Evolutionary conservation across 2,113 vertebrate genomes (phyloP).

Genomic region (Ptilorrhoa leucosticta): DNA sequence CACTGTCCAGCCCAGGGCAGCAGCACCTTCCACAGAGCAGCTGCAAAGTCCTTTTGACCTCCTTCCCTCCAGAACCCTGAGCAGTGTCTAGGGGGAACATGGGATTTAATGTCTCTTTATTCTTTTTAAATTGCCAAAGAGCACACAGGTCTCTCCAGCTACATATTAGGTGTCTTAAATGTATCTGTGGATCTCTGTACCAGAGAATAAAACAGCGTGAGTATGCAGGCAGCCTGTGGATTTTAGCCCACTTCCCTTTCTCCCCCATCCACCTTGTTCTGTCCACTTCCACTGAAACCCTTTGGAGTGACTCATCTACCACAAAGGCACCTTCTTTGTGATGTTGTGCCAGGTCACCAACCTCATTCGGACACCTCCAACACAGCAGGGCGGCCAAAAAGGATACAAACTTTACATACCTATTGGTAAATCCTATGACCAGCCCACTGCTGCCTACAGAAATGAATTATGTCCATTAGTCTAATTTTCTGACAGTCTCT

Average conservation of each 20-base stretch:
- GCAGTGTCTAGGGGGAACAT: not conserved
- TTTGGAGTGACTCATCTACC: not conserved
- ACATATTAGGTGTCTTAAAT: not conserved
- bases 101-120: not conserved
- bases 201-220: not conserved
- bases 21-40: not conserved
- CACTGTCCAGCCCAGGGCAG: not conserved
- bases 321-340: not conserved
- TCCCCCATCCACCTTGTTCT: not conserved
- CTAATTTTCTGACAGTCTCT: constrained; percentile 5
- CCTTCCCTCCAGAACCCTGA: not conserved
- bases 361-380: rapidly evolving
- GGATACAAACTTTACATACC: not conserved
- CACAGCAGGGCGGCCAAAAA: not conserved
- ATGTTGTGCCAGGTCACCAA: not conserved
- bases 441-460: not conserved
- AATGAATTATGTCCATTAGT: not conserved
- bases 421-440: not conserved
- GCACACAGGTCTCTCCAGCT: not conserved
- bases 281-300: not conserved
- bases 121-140: not conserved
- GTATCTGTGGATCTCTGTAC: not conserved
- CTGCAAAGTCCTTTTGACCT: not conserved
- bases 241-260: not conserved
- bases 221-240: not conserved